These are phyloP conservation scores for Odobenus rosmarus DNA, from an alignment of 2,113 vertebrate genomes.

Conservation along the genomic window DNA sequence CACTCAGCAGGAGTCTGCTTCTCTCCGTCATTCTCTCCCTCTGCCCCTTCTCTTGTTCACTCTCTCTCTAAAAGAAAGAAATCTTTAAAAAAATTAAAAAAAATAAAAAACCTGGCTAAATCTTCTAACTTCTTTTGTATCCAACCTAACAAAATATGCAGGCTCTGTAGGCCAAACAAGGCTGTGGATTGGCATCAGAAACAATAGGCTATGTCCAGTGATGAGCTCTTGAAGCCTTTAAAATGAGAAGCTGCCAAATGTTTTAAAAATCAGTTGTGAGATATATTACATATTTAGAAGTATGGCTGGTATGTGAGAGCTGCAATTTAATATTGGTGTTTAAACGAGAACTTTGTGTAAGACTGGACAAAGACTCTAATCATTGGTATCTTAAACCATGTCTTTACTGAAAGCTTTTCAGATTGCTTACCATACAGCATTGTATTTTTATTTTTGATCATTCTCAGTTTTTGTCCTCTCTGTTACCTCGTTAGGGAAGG, in stretches of 20 bases:
- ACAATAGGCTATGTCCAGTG: background rate
- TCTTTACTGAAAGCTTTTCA: background rate
- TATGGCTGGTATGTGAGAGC: background rate
- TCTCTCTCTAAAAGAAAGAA: background rate
- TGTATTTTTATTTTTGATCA: background rate
- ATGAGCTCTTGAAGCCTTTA: background rate
- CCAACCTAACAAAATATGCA: background rate
- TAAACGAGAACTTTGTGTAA: background rate
- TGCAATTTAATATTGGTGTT: fast-evolving
- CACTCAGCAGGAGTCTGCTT: background rate
- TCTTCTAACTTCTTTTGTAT: background rate
- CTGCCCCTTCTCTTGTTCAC: background rate
- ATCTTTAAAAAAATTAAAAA: background rate
- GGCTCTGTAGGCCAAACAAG: no score
- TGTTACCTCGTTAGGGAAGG: background rate
- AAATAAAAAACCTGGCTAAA: background rate
- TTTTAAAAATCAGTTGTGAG: background rate
- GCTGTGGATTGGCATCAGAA: background rate
- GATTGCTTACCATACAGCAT: background rate
- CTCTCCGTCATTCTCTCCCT: background rate
- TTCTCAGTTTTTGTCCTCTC: background rate
- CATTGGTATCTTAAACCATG: fast-evolving
- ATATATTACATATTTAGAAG: fast-evolving
- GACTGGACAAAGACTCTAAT: background rate
- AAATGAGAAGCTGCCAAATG: background rate